These are phyloP conservation scores for Paradisaea rubra DNA, from an alignment of 2,113 vertebrate genomes.

Conservation along the genomic window DNA sequence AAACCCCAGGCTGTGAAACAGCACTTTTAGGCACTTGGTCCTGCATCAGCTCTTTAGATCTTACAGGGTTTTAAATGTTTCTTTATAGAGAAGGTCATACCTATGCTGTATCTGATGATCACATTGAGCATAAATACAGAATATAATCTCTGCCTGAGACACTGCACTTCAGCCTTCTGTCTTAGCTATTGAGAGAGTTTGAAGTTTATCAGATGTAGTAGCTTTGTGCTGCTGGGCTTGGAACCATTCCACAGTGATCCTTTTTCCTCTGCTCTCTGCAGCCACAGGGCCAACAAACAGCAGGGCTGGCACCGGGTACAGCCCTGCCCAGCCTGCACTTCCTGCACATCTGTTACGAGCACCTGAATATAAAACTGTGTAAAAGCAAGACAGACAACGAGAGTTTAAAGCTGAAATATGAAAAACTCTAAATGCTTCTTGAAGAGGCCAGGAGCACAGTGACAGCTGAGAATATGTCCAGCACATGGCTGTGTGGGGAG, in stretches of 20 bases:
- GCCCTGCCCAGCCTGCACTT: neutral
- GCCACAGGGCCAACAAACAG: neutral
- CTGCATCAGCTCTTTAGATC: neutral
- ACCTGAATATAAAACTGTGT: neutral
- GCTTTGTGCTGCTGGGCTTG: neutral
- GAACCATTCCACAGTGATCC: neutral
- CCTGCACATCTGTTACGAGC: rapidly evolving
- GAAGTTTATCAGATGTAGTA: neutral
- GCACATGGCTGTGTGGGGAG: neutral
- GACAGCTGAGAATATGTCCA: neutral
- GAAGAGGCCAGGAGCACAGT: neutral
- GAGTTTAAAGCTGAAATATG: neutral
- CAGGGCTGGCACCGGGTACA: neutral
- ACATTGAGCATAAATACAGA: neutral
- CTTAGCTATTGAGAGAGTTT: neutral
- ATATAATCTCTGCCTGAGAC: neutral
- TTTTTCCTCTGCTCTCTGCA: neutral
- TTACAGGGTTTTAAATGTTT: neutral
- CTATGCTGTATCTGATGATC: neutral
- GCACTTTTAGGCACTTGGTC: neutral
- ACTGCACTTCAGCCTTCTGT: neutral
- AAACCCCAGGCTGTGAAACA: neutral
- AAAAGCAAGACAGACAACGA: neutral
- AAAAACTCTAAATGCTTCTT: neutral
- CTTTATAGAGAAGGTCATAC: neutral